Evolutionary conservation across 2,797 vertebrate genomes (phyloP).

Genomic region (Mareca strepera): DNA sequence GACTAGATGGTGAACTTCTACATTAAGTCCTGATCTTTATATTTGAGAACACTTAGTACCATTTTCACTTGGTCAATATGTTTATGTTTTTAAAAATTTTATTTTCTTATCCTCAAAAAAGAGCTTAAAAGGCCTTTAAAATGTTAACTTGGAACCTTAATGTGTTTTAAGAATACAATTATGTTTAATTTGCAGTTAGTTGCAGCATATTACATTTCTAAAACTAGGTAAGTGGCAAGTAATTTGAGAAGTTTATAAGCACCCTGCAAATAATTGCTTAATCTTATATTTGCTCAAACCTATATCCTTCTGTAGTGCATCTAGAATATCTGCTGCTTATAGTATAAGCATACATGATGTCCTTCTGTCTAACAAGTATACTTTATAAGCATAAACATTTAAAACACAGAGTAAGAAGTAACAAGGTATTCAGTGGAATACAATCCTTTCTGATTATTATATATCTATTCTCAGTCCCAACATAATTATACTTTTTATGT

Average conservation of each 20-base stretch:
- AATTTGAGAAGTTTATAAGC: background rate
- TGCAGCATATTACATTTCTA: background rate
- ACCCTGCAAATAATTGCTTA: background rate
- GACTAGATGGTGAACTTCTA: background rate
- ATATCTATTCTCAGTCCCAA: constrained; percentile 24
- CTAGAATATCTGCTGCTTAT: background rate
- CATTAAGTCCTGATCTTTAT: background rate
- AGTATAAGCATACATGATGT: background rate
- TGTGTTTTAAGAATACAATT: background rate
- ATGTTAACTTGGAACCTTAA: background rate
- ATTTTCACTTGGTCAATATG: background rate
- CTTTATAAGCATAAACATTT: background rate
- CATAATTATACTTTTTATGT: constrained; percentile 76
- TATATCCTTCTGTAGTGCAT: background rate
- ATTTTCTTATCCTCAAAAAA: background rate
- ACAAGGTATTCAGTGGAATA: background rate
- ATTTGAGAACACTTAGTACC: background rate
- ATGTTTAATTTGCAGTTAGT: background rate
- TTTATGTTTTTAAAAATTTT: background rate
- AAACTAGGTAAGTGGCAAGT: background rate
- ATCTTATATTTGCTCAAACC: background rate
- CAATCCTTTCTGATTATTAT: constrained; percentile 36
- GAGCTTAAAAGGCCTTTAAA: background rate
- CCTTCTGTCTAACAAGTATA: background rate
- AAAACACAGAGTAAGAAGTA: background rate